Base-by-base conservation (phyloP, 1,140 invertebrate species). In the Apocrypta bakeri region DNA sequence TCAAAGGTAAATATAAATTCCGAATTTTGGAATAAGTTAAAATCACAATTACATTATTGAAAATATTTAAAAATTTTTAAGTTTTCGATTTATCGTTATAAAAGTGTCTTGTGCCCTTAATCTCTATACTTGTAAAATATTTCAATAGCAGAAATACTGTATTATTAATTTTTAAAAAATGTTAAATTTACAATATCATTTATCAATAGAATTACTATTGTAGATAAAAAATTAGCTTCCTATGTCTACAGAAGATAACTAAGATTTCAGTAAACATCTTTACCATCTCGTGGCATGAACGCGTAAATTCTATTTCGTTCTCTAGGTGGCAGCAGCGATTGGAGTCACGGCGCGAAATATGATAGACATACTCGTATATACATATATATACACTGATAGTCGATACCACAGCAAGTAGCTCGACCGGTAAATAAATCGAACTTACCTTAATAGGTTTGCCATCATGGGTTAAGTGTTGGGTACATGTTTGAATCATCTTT, bases 401-500 rank as follows among this genome's bases (percentile, higher is more conserved):
- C 48, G 48, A 56, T 56, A 56, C 27, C 27, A 11, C 24, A 12
- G 24, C 8, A 31, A 72, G 14, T 31, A 12, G 12, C 8, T 56
- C 25, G 8, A 73, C 63, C 31, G 27, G 17, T 73, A 72, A 68
- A 4, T 24, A 42, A 21, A 14, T 24, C 21, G 12, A 24, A 61
- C 85, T 92, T 92, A 98, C 97, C 94, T 95, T 95, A 86, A 98
- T 98, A 69, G 97, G 96, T 90, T 97, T 95, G 17, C 97, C 97
- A 88, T 98, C 96, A 87, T 98, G 98, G 12, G 98, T 97, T 75
- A 95, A 94, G 88, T 98, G 97, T 85, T 95, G 94, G 8, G 95
- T 94, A 89, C 97, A 98, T 0, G 96, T 96, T 87, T 97, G 94
- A 82, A 98, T 97, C 98, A 99, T 99, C 88, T 94, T 95, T 73